phyloP scores from a whole-genome alignment of 2,797 vertebrate genomes.

The Zenarchopterus dispar region DNA sequence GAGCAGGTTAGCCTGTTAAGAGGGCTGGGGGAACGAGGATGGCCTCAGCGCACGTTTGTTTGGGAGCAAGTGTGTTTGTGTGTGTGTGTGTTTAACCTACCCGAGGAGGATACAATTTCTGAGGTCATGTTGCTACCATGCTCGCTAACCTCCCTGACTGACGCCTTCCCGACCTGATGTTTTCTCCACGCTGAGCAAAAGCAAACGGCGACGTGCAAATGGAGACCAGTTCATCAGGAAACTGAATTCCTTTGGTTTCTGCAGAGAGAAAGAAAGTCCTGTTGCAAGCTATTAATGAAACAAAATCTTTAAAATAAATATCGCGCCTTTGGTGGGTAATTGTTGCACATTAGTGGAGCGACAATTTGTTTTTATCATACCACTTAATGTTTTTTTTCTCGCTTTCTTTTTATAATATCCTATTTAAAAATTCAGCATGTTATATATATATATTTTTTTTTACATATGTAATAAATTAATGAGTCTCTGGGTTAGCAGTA shows the following conservation, averaged over 20 bases:
- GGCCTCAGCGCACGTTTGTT: constrained; percentile 65
- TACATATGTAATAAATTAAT: constrained; percentile 52
- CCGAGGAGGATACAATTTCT: constrained; percentile 72
- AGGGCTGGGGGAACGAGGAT: constrained; percentile 68
- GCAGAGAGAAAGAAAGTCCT: constrained; percentile 48
- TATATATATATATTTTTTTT: constrained; percentile 43
- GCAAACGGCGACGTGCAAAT: constrained; percentile 66
- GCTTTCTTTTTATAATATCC: constrained; percentile 46
- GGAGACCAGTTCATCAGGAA: constrained; percentile 67
- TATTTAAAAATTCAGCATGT: constrained; percentile 63
- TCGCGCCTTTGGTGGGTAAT: constrained; percentile 61
- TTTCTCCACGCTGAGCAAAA: constrained; percentile 61
- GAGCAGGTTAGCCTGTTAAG: constrained; percentile 80
- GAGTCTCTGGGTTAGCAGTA: constrained; percentile 33
- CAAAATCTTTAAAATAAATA: constrained; percentile 62
- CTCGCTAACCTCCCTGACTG: constrained; percentile 69
- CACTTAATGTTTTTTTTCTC: constrained; percentile 50
- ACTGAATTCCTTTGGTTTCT: constrained; percentile 59
- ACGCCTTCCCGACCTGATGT: constrained; percentile 59
- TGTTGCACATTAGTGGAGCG: constrained; percentile 61
- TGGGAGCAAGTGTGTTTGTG: constrained; percentile 49
- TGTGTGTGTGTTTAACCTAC: constrained; percentile 74
- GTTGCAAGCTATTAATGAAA: constrained; percentile 66
- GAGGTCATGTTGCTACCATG: constrained; percentile 72
- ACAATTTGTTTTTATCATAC: constrained; percentile 67